Conservation (phyloP, 2,113 vertebrate genomes). For the Excalfactoria chinensis region DNA sequence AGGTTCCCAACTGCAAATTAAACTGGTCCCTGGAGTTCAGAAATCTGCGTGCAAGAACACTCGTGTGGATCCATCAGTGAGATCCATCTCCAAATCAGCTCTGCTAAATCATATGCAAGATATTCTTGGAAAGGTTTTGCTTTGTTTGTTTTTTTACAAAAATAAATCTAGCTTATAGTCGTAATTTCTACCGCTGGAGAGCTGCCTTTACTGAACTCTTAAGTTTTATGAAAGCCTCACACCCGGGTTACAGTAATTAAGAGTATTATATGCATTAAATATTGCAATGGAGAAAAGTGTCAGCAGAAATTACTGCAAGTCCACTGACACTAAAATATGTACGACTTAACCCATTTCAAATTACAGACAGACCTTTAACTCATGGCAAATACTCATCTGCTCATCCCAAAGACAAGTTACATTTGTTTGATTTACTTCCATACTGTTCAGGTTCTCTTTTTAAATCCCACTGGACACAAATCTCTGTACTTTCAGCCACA, state of each 20-base stretch:
- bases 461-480: background rate
- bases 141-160: background rate
- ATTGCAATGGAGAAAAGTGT: background rate
- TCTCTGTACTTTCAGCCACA: background rate
- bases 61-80: background rate
- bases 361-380: background rate
- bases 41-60: background rate
- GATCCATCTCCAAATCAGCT: conserved; percentile 2
- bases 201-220: background rate
- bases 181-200: background rate
- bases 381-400: background rate
- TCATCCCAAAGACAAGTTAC: background rate
- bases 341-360: background rate
- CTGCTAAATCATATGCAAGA: background rate
- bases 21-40: background rate
- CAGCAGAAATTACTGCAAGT: background rate
- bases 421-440: background rate
- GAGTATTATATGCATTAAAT: background rate
- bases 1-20: conserved; percentile 59
- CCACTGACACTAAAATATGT: background rate
- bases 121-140: background rate
- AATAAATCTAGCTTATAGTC: background rate
- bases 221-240: background rate
- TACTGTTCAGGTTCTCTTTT: background rate
- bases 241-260: background rate